Evolutionary conservation across 2,113 vertebrate genomes (phyloP).

Genomic region (Macrotis lagotis): DNA sequence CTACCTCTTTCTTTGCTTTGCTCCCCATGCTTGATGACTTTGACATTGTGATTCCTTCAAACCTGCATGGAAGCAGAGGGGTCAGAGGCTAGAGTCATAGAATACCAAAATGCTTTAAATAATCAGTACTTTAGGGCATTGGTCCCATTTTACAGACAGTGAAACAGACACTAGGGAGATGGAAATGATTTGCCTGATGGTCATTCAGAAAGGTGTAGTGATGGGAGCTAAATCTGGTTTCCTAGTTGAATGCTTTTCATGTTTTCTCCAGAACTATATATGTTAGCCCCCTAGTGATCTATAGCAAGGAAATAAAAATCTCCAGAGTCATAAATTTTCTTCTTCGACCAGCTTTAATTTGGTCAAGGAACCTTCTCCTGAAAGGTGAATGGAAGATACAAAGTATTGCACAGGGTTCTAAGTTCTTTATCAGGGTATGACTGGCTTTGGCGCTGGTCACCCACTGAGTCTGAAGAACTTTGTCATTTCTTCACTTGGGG

Average conservation of each 20-base stretch:
- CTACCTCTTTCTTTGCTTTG: background rate
- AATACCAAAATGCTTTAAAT: background rate
- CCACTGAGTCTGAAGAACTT: background rate
- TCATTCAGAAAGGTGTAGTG: background rate
- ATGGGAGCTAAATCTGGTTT: background rate
- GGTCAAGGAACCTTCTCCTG: background rate
- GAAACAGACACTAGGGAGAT: background rate
- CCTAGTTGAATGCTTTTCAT: background rate
- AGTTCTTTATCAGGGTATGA: constrained; percentile 14
- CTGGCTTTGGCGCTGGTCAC: background rate
- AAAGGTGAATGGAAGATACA: background rate
- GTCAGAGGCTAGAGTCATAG: background rate
- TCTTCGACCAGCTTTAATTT: background rate
- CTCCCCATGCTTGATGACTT: background rate
- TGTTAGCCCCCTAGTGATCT: background rate
- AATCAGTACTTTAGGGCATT: background rate
- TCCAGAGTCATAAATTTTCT: background rate
- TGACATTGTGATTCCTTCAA: background rate
- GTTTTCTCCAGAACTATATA: background rate
- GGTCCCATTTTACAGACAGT: background rate
- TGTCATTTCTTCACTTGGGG: background rate
- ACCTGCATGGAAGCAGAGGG: background rate
- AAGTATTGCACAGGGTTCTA: background rate
- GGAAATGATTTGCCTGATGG: too few relatives aligned
- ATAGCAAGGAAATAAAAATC: background rate